These are phyloP conservation scores for Arbacia lixula DNA, from an alignment of 53 echinoderm and acorn worm species.

Conservation along the genomic window DNA sequence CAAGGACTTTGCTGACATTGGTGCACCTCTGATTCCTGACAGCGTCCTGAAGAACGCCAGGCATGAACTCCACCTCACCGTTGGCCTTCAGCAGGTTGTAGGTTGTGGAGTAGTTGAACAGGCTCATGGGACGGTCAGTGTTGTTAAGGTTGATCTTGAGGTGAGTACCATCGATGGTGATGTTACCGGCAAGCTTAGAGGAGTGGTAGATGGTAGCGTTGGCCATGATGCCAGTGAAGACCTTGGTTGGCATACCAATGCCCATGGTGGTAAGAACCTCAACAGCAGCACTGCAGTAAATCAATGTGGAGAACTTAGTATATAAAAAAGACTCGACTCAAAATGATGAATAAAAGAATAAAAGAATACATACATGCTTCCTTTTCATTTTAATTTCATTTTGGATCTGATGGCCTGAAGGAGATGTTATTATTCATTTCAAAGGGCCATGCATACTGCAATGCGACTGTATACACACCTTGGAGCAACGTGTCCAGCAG, in stretches of 20 bases:
- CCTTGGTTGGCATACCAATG: constrained; percentile 74
- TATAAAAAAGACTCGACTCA: no score
- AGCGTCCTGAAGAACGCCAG: constrained; percentile 85
- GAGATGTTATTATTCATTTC: no score
- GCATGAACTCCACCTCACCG: constrained; percentile 63
- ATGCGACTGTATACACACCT: constrained; percentile 44
- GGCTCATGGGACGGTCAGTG: constrained; percentile 78
- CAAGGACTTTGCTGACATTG: constrained; percentile 72
- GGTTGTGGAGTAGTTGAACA: constrained; percentile 91
- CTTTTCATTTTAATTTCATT: no score
- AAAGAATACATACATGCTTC: no score
- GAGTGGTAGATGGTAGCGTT: constrained; percentile 91
- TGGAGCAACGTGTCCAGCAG: constrained; percentile 80
- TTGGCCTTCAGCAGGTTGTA: constrained; percentile 78
- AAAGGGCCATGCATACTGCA: no score
- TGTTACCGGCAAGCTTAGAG: constrained; percentile 86
- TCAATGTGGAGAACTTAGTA: not conserved
- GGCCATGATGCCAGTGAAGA: constrained; percentile 79
- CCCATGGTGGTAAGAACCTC: constrained; percentile 90
- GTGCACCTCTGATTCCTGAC: constrained; percentile 71
- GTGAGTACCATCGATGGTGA: constrained; percentile 81
- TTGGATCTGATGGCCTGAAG: no score
- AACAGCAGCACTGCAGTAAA: constrained; percentile 65
- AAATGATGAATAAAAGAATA: no score
- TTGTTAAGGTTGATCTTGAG: constrained; percentile 93